Base-by-base conservation (phyloP, 2,888 invertebrate genomes). In the Agrilus biguttatus region DNA sequence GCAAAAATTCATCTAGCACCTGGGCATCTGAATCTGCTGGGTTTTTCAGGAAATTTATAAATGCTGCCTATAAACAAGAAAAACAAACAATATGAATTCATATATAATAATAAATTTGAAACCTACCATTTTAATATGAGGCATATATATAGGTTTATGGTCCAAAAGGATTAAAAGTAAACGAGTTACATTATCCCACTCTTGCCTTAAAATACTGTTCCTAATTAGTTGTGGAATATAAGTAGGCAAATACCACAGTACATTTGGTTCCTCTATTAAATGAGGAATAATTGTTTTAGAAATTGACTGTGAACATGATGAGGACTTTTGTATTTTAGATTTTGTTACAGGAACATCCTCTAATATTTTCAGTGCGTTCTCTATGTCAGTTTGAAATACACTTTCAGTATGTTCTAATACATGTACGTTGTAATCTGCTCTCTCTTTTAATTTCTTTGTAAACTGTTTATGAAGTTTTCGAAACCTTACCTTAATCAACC, bases 71-170 rank as follows among this genome's bases (percentile, higher is more conserved):
- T 32, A 49, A 44, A 23, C n/a, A 36, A 10, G 23, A 8, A 8
- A 34, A 1, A 19, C 2, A 33, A 36, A 36, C 4, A 14, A 41
- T 13, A 17, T 7, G 5, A 12, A 38, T 28, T 10, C 28, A 42
- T 19, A 36, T 1, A 19, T 13, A 5, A 12, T 19, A 23, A 17
- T 36, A 7, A 4, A 13, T 37, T n/a, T 42, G 7, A 28, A 40
- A 38, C 36, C 43, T 47, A 50, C 50, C 48, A 43, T 43, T 14
- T 49, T 44, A 33, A 47, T 34, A 36, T 37, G 49, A 6, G 45
- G 14, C n/a, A 33, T 32, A 40, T 46, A 47, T 13, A 28, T 17
- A 35, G 38, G 38, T n/a, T 44, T 37, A 33, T 43, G 40, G 32
- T 44, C 43, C 8, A 46, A 33, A 4, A 50, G 33, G 13, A 45